These are phyloP conservation scores for Bilobella aurantiaca DNA, from an alignment of 1,140 invertebrate genomes.

Conservation along the genomic window DNA sequence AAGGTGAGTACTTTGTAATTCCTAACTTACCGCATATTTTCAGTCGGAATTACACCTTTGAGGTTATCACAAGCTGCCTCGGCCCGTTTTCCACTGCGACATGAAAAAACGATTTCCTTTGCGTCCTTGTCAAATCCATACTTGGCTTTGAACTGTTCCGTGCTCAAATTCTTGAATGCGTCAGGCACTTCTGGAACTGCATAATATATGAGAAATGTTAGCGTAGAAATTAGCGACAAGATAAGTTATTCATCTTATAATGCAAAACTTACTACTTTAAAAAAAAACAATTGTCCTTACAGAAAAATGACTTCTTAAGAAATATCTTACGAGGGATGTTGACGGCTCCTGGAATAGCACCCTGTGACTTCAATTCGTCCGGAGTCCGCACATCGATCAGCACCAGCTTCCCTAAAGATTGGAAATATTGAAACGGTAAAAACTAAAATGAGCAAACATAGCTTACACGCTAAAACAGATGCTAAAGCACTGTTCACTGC, in stretches of 20 bases:
- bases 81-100: conserved; percentile 24
- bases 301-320: no score
- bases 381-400: conserved; percentile 28
- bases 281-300: neutral
- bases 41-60: neutral
- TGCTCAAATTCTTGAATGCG: conserved; percentile 25
- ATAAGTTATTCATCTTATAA: neutral
- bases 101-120: conserved; percentile 21
- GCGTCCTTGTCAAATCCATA: conserved; percentile 25
- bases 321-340: conserved; percentile 30
- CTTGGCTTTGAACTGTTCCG: conserved; percentile 21
- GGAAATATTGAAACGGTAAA: no score
- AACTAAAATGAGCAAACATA: no score
- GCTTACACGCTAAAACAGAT: no score
- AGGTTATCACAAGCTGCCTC: conserved; percentile 25
- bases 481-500: no score
- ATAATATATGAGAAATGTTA: neutral
- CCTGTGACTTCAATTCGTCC: conserved; percentile 24
- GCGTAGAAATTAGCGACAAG: neutral
- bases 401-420: conserved; percentile 22
- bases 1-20: no score
- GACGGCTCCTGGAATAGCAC: conserved; percentile 21
- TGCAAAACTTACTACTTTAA: neutral
- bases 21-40: conserved; percentile 6
- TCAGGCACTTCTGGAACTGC: conserved; percentile 29